Conservation (phyloP, 2,113 vertebrate species). For the Paralichthys olivaceus region DNA sequence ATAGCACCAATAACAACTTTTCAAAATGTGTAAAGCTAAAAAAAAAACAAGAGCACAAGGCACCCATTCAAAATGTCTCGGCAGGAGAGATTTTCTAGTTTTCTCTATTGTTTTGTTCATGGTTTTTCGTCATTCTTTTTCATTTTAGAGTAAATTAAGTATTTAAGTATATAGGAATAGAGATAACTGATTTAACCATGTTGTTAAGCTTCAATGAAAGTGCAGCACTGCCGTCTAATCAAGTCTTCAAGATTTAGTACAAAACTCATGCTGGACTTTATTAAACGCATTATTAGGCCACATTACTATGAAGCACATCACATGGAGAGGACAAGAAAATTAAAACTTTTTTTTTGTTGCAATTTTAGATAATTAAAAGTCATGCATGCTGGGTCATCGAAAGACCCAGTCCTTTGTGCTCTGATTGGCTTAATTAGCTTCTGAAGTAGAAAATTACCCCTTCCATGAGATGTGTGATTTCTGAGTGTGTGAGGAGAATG, state of each 20-base stretch:
- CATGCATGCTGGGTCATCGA: constrained; percentile 75
- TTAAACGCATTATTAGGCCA: constrained; percentile 40
- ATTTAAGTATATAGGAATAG: neutral
- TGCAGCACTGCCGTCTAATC: constrained; percentile 8
- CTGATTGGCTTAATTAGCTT: constrained; percentile 80
- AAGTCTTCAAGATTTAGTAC: constrained; percentile 16
- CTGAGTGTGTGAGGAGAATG: constrained; percentile 74
- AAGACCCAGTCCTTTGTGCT: constrained; percentile 69
- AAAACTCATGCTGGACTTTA: constrained; percentile 32
- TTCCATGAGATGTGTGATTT: constrained; percentile 74
- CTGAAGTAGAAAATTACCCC: constrained; percentile 80
- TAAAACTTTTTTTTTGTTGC: constrained; percentile 72
- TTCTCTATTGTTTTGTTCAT: too few species aligned
- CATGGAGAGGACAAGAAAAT: constrained; percentile 55
- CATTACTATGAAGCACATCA: constrained; percentile 39
- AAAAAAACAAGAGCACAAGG: too few species aligned
- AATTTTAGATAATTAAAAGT: constrained; percentile 71
- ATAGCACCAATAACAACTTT: neutral
- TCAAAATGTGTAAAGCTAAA: neutral
- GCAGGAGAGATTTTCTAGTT: too few species aligned
- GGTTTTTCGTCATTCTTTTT: too few species aligned
- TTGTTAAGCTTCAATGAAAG: neutral
- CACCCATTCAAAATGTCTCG: too few species aligned
- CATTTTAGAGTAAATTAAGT: too few species aligned
- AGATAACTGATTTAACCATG: neutral